Conservation (phyloP, 1,140 invertebrate species). For the Heliconius hermathena region DNA sequence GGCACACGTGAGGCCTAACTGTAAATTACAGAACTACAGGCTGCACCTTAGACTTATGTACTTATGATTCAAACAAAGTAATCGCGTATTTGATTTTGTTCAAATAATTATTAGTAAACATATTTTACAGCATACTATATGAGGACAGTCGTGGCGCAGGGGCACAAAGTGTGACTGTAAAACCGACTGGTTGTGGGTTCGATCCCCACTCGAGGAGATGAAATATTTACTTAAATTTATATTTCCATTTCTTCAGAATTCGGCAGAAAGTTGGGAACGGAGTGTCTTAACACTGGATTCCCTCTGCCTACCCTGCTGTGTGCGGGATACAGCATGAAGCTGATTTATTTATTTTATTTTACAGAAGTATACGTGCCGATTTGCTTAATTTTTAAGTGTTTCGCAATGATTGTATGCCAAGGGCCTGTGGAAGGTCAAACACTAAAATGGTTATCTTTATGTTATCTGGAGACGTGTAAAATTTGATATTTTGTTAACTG, state of each 20-base stretch:
- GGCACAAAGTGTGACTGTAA: too few relatives aligned
- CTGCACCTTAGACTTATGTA: constrained; percentile 44
- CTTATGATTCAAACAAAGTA: constrained; percentile 41
- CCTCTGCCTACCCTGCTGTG: too few relatives aligned
- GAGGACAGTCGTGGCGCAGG: too few relatives aligned
- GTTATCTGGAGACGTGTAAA: constrained; percentile 61
- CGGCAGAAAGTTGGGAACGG: too few relatives aligned
- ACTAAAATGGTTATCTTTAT: constrained; percentile 77
- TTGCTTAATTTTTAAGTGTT: constrained; percentile 61
- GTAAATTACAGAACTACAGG: constrained; percentile 56
- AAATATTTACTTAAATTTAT: too few relatives aligned
- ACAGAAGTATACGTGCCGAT: constrained; percentile 45
- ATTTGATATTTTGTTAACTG: constrained; percentile 53
- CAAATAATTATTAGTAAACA: constrained; percentile 15
- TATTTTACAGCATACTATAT: neutral
- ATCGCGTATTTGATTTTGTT: constrained; percentile 19
- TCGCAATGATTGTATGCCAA: constrained; percentile 68
- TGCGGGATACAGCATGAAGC: too few relatives aligned
- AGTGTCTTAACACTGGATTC: too few relatives aligned
- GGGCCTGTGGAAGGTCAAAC: constrained; percentile 67
- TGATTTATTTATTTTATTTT: too few relatives aligned
- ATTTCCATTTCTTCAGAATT: too few relatives aligned
- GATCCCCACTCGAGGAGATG: too few relatives aligned
- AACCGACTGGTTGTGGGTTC: too few relatives aligned
- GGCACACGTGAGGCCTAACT: constrained; percentile 46